phyloP scores from a whole-genome alignment of 2,797 vertebrate genomes.

The Oryzias sinensis region DNA sequence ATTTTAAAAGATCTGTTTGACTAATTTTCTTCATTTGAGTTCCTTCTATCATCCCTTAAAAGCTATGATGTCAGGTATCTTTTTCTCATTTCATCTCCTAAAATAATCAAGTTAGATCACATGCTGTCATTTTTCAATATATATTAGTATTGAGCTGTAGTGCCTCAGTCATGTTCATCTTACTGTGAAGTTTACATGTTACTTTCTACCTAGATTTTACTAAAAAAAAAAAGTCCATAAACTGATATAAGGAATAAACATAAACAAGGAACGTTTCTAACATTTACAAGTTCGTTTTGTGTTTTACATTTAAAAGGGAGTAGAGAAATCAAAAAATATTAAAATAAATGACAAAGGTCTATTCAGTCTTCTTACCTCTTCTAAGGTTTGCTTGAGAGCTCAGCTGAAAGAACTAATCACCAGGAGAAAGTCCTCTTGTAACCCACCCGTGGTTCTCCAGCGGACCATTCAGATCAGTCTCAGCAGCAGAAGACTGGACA shows the following conservation, averaged over 20 bases:
- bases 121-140: constrained; percentile 59
- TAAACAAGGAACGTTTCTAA: no score
- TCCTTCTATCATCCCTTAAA: constrained; percentile 34
- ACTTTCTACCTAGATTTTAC: constrained; percentile 21
- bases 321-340: constrained; percentile 2
- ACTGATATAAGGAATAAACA: no score
- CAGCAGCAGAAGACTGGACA: constrained; percentile 65
- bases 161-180: constrained; percentile 47
- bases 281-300: background rate
- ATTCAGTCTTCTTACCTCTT: constrained; percentile 26
- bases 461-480: constrained; percentile 49
- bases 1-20: constrained; percentile 25
- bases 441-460: constrained; percentile 62
- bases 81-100: constrained; percentile 52
- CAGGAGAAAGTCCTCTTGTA: constrained; percentile 47
- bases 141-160: constrained; percentile 28
- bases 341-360: constrained; percentile 14
- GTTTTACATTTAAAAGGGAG: constrained; percentile 13
- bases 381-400: constrained; percentile 32
- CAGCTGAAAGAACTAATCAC: constrained; percentile 56
- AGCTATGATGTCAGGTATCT: constrained; percentile 40
- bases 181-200: constrained; percentile 26
- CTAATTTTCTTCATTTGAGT: constrained; percentile 22
- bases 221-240: no score
- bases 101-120: constrained; percentile 49